Conservation (phyloP, 2,888 invertebrate species). For the Synergus umbraculus region DNA sequence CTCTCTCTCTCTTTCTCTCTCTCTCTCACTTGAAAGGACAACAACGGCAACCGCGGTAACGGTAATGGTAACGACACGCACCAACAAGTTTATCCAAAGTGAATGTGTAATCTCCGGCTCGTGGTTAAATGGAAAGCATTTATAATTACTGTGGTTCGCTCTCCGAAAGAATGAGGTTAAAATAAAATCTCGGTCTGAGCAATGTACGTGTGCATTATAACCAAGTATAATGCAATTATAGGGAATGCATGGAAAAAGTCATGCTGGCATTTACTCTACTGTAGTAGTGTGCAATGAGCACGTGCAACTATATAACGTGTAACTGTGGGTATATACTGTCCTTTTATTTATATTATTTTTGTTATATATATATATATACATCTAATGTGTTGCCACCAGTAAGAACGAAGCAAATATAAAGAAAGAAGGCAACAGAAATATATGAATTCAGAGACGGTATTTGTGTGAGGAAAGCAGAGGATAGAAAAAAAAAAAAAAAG, state of each 20-base stretch:
- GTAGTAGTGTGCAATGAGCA: background rate
- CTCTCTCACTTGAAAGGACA: background rate
- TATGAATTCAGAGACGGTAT: background rate
- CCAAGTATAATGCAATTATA: slow-evolving; percentile 50
- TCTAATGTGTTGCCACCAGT: background rate
- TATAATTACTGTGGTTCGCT: slow-evolving; percentile 44
- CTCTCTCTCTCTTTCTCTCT: background rate
- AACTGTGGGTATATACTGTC: background rate
- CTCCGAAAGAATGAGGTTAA: slow-evolving; percentile 38
- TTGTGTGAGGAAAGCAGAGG: background rate
- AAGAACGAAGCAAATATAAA: background rate
- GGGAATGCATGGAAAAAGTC: slow-evolving; percentile 8
- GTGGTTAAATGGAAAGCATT: slow-evolving; percentile 22
- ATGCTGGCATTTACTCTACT: background rate
- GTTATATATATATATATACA: background rate
- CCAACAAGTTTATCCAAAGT: background rate
- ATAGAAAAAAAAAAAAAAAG: background rate
- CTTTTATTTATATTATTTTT: background rate
- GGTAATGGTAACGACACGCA: background rate
- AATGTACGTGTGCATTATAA: slow-evolving; percentile 43
- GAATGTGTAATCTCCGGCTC: background rate
- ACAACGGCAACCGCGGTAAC: background rate
- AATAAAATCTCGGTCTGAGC: slow-evolving; percentile 17
- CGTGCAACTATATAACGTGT: background rate
- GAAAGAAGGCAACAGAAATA: background rate